These are phyloP conservation scores for Aphidius colemani DNA, from an alignment of 2,888 invertebrate species.

Conservation along the genomic window DNA sequence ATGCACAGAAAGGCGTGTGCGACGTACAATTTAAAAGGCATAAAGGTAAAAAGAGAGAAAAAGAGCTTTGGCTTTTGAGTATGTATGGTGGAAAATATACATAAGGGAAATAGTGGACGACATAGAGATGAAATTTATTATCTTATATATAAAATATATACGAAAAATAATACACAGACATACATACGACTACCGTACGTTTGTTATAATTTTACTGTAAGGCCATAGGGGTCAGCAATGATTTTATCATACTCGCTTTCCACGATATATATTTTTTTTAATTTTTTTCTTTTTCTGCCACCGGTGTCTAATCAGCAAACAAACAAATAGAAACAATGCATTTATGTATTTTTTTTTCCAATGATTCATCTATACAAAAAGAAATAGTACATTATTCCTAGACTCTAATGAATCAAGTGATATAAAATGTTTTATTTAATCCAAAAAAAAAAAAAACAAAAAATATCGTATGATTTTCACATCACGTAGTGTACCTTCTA, in stretches of 20 bases:
- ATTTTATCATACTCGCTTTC: constrained; percentile 6
- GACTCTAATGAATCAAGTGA: constrained; percentile 52
- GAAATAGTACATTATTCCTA: background rate
- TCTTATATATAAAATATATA: constrained; percentile 20
- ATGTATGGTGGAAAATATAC: background rate
- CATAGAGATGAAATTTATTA: constrained; percentile 28
- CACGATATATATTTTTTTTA: background rate
- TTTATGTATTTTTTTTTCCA: too few relatives aligned
- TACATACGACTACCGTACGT: constrained; percentile 19
- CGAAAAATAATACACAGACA: background rate
- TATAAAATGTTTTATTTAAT: constrained; percentile 55
- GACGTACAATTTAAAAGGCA: constrained; percentile 10
- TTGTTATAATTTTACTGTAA: constrained; percentile 23
- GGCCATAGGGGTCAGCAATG: constrained; percentile 11
- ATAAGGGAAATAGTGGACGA: constrained; percentile 9
- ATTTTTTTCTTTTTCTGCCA: background rate
- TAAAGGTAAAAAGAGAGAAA: constrained; percentile 15
- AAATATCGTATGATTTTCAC: constrained; percentile 44
- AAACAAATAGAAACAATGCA: constrained; percentile 5
- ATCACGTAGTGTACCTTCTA: constrained; percentile 59
- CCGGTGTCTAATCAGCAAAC: constrained; percentile 4
- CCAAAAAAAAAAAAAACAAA: constrained; percentile 37
- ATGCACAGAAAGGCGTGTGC: constrained; percentile 35
- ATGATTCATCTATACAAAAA: background rate
- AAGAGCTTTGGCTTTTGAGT: background rate